Evolutionary conservation across 2,888 invertebrate genomes (phyloP).

Genomic region (Stenodema calcarata): DNA sequence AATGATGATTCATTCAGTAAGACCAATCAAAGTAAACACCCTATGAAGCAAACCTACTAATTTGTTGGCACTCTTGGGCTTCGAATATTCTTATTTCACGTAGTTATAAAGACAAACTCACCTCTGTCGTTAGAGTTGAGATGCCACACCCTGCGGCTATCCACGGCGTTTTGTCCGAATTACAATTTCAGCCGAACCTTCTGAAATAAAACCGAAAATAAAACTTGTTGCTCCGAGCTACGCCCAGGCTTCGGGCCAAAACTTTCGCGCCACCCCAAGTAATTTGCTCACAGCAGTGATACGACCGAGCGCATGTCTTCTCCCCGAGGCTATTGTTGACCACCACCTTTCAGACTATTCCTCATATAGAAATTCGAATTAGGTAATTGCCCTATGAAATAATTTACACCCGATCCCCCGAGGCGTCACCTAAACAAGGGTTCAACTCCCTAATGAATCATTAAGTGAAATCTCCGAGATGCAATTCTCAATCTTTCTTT

Average conservation of each 20-base stretch:
- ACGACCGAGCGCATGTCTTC: neutral
- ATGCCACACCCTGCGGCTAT: no score
- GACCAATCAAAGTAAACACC: no score
- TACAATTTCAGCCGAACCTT: no score
- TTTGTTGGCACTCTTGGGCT: no score
- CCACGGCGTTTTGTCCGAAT: no score
- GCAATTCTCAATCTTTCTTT: neutral
- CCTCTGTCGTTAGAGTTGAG: no score
- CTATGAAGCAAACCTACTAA: no score
- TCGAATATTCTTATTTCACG: no score
- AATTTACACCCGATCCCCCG: neutral
- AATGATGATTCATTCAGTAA: no score
- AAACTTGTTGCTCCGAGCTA: no score
- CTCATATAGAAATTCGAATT: neutral
- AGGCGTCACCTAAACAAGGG: neutral
- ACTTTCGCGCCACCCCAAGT: neutral
- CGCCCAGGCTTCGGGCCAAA: neutral
- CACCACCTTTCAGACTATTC: neutral
- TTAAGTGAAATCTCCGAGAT: neutral
- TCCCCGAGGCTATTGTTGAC: neutral
- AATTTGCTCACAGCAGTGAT: neutral
- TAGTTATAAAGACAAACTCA: no score
- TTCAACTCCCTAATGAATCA: neutral
- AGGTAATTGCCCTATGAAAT: neutral
- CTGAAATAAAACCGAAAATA: no score